Percentiles rank a stretch among this genome's conserved stretches.
phyloP scores from a whole-genome alignment of 92 coral and sea anemone species.

The Epizoanthus stellaris region DNA sequence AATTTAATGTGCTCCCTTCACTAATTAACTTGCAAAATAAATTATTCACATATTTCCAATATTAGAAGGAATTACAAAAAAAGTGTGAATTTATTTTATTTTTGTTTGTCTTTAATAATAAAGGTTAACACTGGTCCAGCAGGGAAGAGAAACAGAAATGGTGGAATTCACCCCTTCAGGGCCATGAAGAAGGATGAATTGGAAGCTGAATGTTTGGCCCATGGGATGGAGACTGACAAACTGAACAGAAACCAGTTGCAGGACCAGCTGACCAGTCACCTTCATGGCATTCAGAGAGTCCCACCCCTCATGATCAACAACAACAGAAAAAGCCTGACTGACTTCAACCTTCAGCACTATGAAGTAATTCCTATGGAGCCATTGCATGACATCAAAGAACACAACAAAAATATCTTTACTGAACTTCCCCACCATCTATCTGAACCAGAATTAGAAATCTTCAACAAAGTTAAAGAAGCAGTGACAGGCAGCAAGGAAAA shows the following conservation, averaged over 20 bases:
- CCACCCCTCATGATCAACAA: slow-evolving; percentile 30
- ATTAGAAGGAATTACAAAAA: too few relatives aligned
- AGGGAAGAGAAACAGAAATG: slow-evolving; percentile 8
- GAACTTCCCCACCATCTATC: slow-evolving; percentile 39
- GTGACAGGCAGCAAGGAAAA: slow-evolving; percentile 33
- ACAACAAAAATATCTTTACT: slow-evolving; percentile 30
- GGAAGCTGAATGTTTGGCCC: slow-evolving; percentile 16
- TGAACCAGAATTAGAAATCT: slow-evolving; percentile 2
- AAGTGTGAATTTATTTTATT: too few relatives aligned
- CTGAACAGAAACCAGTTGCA: slow-evolving; percentile 1
- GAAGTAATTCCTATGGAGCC: slow-evolving; percentile 51
- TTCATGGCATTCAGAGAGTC: slow-evolving; percentile 51
- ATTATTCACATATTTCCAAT: too few relatives aligned
- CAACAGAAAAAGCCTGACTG: slow-evolving; percentile 8
- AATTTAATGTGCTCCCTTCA: too few relatives aligned
- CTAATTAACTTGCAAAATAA: too few relatives aligned
- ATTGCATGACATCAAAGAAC: slow-evolving; percentile 44
- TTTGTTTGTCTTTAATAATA: too few relatives aligned
- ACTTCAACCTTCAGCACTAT: slow-evolving; percentile 39
- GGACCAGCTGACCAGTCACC: slow-evolving; percentile 18
- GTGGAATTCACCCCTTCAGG: slow-evolving; percentile 43
- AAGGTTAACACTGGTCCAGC: too few relatives aligned
- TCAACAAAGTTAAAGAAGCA: slow-evolving; percentile 25
- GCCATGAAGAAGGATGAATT: slow-evolving; percentile 38
- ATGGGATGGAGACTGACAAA: slow-evolving; percentile 9